Percentiles rank a stretch among this genome's conserved stretches.
Conservation (phyloP, 2,113 vertebrate species). For the Gasterosteus nipponicus region DNA sequence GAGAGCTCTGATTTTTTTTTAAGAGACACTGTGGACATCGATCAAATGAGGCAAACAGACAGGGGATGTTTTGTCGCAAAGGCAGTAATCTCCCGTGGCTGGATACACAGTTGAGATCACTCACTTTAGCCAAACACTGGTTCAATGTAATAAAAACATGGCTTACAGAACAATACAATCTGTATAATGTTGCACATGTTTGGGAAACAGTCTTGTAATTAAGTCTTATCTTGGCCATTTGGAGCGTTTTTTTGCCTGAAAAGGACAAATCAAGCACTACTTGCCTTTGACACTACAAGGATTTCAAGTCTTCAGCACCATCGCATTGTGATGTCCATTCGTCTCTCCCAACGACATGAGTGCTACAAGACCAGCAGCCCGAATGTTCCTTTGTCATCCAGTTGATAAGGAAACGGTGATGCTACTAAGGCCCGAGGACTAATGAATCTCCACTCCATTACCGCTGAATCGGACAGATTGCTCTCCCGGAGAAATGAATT, state of each 20-base stretch:
- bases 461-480: conserved; percentile 87
- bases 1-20: background rate
- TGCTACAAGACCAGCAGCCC: conserved; percentile 43
- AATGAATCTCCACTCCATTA: conserved; percentile 91
- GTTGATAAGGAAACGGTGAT: conserved; percentile 80
- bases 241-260: conserved; percentile 4
- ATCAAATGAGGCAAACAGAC: conserved; percentile 6
- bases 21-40: background rate
- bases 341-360: conserved; percentile 14
- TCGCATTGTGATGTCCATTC: background rate
- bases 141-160: conserved; percentile 20
- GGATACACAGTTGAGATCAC: background rate
- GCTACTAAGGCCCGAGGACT: conserved; percentile 80
- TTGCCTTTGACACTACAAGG: background rate
- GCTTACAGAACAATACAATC: conserved; percentile 12
- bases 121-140: background rate
- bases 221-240: conserved; percentile 28
- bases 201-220: conserved; percentile 32
- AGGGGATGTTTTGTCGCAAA: background rate
- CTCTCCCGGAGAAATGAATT: conserved; percentile 89
- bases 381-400: conserved; percentile 79
- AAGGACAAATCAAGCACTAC: background rate
- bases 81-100: background rate
- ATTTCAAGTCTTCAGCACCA: background rate
- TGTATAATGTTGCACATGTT: conserved; percentile 27